Base-by-base conservation (phyloP, 2,113 vertebrate genomes). In the Corythornis vintsioides region DNA sequence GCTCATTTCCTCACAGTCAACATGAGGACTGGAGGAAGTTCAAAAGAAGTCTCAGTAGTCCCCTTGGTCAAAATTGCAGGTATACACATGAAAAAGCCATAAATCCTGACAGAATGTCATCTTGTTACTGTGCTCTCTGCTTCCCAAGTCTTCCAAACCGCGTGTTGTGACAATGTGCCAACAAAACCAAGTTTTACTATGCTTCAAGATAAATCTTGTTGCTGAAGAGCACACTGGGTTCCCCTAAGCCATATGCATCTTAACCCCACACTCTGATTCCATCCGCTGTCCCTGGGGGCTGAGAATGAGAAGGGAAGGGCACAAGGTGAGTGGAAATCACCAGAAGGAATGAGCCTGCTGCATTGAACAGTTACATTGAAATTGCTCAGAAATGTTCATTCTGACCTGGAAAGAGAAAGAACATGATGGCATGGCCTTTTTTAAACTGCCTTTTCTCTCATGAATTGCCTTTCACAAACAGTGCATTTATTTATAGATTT, bases 401-500 rank as follows among this genome's bases (percentile, higher is more conserved):
- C 50, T 92, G 70, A 57, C 66, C 50, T 38, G 48, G 61, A 65
- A 74, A 65, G 25, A 80, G 63, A 38, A 83, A 70, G 29, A 52
- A 38, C 12, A 3, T 5, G 13, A 29, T 3, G 12, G 19, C 6
- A 1, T 40, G 35, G 33, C 64, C n/a, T 65, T 69, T 90, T 88
- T 43, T 48, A 70, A 82, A 64, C 16, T 82, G 42, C 61, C 67
- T 86, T 55, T n/a, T 26, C 29, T 84, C 25, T 38, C 43, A 18
- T 38, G 11, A 92, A 66, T 83, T 71, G 14, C 11, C 33, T 75
- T 67, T 69, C 69, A 78, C 70, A 86, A 82, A 70, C 60, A 66
- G 19, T 43, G 64, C 20, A 55, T 71, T 60, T 87, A 59, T 88
- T 88, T 84, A 80, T 69, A 88, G 85, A 93, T 92, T 92, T 94